Percentiles rank a stretch among this genome's conserved stretches.
These are phyloP conservation scores for Drosophila ogumai DNA, from an alignment of 1,140 invertebrate species.

Conservation along the genomic window DNA sequence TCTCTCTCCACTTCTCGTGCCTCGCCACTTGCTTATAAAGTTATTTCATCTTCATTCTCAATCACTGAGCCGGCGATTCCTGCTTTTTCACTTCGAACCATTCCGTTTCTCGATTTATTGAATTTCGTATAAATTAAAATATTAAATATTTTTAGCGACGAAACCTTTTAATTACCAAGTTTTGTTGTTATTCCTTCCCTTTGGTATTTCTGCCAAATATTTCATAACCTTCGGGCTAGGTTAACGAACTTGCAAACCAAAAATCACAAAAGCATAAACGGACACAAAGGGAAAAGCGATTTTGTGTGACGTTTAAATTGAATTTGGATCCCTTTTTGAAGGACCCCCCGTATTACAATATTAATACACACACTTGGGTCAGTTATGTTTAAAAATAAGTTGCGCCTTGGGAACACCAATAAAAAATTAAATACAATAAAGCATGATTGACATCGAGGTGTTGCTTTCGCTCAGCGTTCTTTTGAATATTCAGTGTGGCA, in stretches of 20 bases:
- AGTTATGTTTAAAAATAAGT: slow-evolving; percentile 13
- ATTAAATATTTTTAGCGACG: slow-evolving; percentile 75
- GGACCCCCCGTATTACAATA: slow-evolving; percentile 6
- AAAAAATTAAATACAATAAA: slow-evolving; percentile 32
- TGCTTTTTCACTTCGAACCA: slow-evolving; percentile 28
- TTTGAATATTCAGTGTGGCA: slow-evolving; percentile 1
- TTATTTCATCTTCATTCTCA: slow-evolving; percentile 64
- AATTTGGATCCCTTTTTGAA: slow-evolving; percentile 72
- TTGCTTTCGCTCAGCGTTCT: slow-evolving; percentile 18
- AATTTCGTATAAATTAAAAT: slow-evolving; percentile 84
- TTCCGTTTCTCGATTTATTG: slow-evolving; percentile 71
- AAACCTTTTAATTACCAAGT: slow-evolving; percentile 74
- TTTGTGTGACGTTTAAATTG: slow-evolving; percentile 76
- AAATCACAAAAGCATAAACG: not conserved
- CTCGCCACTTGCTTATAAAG: slow-evolving; percentile 54
- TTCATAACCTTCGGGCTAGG: slow-evolving; percentile 41
- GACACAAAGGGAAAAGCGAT: slow-evolving; percentile 42
- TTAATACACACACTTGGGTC: slow-evolving; percentile 11
- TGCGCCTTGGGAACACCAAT: slow-evolving; percentile 25
- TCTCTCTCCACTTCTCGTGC: not conserved
- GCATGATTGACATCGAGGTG: slow-evolving; percentile 44
- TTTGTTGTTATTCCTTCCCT: slow-evolving; percentile 20
- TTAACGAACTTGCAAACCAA: slow-evolving; percentile 54
- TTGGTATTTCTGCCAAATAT: slow-evolving; percentile 53
- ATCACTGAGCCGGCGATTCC: slow-evolving; percentile 62